phyloP scores from a whole-genome alignment of 2,888 invertebrate genomes.

The Apodemia zela region DNA sequence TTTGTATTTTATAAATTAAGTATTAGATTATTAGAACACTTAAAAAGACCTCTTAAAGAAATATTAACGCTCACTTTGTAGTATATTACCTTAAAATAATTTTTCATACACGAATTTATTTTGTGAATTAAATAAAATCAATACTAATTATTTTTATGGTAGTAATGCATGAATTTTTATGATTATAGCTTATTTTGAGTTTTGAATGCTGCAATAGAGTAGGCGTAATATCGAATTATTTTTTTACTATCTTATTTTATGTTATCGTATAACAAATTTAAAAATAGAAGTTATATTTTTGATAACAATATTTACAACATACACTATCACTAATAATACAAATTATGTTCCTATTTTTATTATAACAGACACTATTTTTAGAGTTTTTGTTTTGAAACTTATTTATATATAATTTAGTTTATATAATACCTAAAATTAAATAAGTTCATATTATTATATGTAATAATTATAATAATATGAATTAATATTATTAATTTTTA shows the following conservation, averaged over 20 bases:
- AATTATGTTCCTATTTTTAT: constrained; percentile 1
- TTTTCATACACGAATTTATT: neutral
- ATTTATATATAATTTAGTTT: neutral
- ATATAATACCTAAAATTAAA: too few relatives aligned
- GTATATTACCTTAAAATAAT: too few relatives aligned
- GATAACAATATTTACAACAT: neutral
- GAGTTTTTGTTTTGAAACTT: neutral
- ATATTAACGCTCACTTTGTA: too few relatives aligned
- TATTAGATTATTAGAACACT: too few relatives aligned
- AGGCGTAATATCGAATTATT: too few relatives aligned
- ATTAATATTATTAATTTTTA: too few relatives aligned
- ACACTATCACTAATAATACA: neutral
- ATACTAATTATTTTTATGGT: neutral
- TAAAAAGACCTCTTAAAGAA: too few relatives aligned
- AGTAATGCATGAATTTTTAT: neutral
- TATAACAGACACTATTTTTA: neutral
- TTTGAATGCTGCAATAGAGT: neutral
- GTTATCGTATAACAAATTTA: neutral
- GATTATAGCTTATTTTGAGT: neutral
- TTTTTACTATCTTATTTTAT: too few relatives aligned
- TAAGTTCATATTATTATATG: too few relatives aligned
- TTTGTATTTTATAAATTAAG: too few relatives aligned
- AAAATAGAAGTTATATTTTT: neutral
- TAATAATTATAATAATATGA: too few relatives aligned
- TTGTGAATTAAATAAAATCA: neutral